Conservation (phyloP, 2,797 vertebrate genomes). For the Monodelphis domestica region DNA sequence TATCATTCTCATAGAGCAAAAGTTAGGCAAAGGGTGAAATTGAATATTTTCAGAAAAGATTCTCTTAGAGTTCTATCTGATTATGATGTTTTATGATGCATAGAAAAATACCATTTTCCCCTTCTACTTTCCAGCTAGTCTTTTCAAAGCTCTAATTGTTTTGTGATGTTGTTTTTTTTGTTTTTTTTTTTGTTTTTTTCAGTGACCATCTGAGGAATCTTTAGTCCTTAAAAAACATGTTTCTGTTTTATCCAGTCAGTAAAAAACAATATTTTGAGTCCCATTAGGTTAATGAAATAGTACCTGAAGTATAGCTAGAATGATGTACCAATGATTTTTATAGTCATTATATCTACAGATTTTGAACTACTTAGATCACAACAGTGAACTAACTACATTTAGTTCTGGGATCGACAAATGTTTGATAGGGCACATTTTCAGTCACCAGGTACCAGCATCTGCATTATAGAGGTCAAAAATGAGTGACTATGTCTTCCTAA, state of each 20-base stretch:
- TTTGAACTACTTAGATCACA: not conserved
- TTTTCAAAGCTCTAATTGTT: not conserved
- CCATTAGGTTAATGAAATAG: not conserved
- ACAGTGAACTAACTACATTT: not conserved
- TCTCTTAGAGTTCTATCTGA: constrained; percentile 29
- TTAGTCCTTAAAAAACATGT: not conserved
- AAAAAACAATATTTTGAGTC: constrained; percentile 38
- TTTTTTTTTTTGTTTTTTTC: too few species aligned
- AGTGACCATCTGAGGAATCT: not conserved
- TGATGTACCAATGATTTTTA: constrained; percentile 47
- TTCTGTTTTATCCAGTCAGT: not conserved
- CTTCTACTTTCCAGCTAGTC: not conserved
- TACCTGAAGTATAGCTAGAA: constrained; percentile 6
- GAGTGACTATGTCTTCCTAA: not conserved
- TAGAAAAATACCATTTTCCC: not conserved
- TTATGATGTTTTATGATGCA: constrained; percentile 30
- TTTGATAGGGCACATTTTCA: not conserved
- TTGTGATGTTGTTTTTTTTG: too few species aligned
- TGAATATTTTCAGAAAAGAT: not conserved
- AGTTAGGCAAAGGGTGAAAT: not conserved
- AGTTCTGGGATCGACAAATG: constrained; percentile 17
- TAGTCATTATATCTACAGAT: not conserved
- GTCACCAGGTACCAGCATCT: not conserved
- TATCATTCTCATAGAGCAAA: constrained; percentile 15
- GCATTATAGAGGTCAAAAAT: constrained; percentile 9